Base-by-base conservation (phyloP, 2,113 vertebrate genomes). In the Xenopus borealis region DNA sequence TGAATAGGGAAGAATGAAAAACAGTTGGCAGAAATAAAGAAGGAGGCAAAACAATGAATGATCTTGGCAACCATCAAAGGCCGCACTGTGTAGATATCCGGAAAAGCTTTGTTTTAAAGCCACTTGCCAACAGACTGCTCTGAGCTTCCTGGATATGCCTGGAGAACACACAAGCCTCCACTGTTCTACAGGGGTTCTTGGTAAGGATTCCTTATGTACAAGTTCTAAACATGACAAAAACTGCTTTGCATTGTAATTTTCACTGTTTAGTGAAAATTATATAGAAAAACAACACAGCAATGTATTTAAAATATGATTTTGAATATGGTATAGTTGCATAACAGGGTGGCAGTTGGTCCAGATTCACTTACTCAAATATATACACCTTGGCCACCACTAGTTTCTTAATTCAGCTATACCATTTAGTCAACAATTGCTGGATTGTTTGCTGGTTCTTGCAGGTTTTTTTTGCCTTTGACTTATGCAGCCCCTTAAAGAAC, bases 61-160 rank as follows among this genome's bases (percentile, higher is more conserved):
- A 18, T 61, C 62, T 23, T 74, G 79, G 82, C 80, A 79, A 69
- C 0, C 2, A 61, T 71, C 62, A 81, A 86, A 82, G 80, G 44
- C 65, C 65, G 57, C 74, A 69, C 70, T 64, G 47, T 75, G 79
- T 69, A 33, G 80, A 79, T 55, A 75, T 66, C 73, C 18, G 3
- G 81, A 80, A 83, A 68, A 55, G 8, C 12, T 50, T 50, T 79
- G 81, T 80, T 82, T 84, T 77, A 84, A 80, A 47, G 73, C 73
- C 20, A 53, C 63, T 61, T 44, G 72, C 81, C 79, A 59, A 66
- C 78, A 83, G 69, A 71, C 75, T 78, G 70, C 67, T 62, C 71
- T 71, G 71, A 63, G 75, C 78, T 83, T 81, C 83, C 82, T 76
- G 68, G 71, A 75, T 78, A 62, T 80, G 80, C 82, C 76, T 77